These are phyloP conservation scores for Ectemnius cavifrons DNA, from an alignment of 2,888 invertebrate genomes.

Conservation along the genomic window DNA sequence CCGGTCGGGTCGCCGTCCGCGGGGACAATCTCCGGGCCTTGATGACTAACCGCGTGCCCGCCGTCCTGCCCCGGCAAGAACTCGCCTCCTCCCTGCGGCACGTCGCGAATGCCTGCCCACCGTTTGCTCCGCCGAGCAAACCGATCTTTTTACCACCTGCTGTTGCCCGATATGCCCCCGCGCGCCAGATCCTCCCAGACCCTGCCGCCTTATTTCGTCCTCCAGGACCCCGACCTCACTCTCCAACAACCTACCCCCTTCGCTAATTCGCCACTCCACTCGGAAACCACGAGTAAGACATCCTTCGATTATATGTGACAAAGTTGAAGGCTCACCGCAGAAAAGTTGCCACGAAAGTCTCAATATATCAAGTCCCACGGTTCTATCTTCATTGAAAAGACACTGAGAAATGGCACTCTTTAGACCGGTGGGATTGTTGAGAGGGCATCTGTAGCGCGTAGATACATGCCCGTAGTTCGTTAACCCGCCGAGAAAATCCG, in stretches of 20 bases:
- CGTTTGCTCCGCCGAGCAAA: conserved; percentile 57
- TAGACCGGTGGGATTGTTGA: not conserved
- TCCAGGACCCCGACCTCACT: conserved; percentile 17
- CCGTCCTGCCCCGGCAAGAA: conserved; percentile 66
- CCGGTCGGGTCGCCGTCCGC: conserved; percentile 64
- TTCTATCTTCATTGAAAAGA: too few species aligned
- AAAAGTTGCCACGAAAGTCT: too few species aligned
- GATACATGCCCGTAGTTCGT: not conserved
- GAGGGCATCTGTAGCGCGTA: not conserved
- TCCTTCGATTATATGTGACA: too few species aligned
- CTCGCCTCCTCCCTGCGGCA: conserved; percentile 65
- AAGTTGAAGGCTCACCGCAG: too few species aligned
- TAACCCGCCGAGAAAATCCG: conserved; percentile 36
- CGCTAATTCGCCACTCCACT: too few species aligned
- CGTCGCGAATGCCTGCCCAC: conserved; percentile 69
- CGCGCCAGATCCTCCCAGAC: conserved; percentile 30
- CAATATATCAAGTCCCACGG: too few species aligned
- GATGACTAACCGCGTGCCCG: conserved; percentile 71
- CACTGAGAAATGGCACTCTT: too few species aligned
- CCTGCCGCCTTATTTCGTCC: conserved; percentile 44
- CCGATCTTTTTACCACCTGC: conserved; percentile 70
- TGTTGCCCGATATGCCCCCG: conserved; percentile 49
- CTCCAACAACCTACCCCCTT: too few species aligned
- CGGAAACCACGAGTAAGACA: too few species aligned
- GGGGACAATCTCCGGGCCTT: conserved; percentile 68